Conservation (phyloP, 2,797 vertebrate genomes). For the Myotis myotis region DNA sequence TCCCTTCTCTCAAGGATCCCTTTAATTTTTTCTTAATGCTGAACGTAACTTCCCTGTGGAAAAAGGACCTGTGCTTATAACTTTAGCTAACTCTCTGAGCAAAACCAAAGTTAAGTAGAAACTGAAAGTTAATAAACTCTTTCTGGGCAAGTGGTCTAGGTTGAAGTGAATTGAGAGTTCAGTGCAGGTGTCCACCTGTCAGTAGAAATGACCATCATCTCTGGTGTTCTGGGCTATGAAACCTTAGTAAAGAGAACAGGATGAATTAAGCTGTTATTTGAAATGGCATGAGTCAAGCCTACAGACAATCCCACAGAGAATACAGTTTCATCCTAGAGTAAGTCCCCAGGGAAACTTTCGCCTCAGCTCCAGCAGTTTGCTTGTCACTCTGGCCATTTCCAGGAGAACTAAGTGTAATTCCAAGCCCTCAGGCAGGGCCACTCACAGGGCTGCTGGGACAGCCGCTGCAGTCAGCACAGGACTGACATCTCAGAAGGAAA, state of each 20-base stretch:
- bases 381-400: constrained; percentile 17
- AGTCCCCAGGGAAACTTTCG: neutral
- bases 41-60: constrained; percentile 14
- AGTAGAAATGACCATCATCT: constrained; percentile 68
- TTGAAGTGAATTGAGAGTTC: constrained; percentile 72
- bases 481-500: neutral
- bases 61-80: constrained; percentile 13
- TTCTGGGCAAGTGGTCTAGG: constrained; percentile 41
- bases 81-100: constrained; percentile 25
- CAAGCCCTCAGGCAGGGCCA: neutral
- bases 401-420: constrained; percentile 15
- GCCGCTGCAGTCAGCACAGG: neutral
- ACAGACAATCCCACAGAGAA: neutral
- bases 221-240: constrained; percentile 28
- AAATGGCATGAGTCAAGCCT: constrained; percentile 49
- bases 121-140: constrained; percentile 63
- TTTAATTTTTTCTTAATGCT: constrained; percentile 42
- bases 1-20: neutral
- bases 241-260: constrained; percentile 45
- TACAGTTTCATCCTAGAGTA: neutral
- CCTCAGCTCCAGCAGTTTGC: neutral
- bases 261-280: constrained; percentile 69
- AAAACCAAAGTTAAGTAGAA: constrained; percentile 52
- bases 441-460: fast-evolving
- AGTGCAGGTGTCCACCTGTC: constrained; percentile 64